These are phyloP conservation scores for Pissodes strobi DNA, from an alignment of 1,140 invertebrate species.

Conservation along the genomic window DNA sequence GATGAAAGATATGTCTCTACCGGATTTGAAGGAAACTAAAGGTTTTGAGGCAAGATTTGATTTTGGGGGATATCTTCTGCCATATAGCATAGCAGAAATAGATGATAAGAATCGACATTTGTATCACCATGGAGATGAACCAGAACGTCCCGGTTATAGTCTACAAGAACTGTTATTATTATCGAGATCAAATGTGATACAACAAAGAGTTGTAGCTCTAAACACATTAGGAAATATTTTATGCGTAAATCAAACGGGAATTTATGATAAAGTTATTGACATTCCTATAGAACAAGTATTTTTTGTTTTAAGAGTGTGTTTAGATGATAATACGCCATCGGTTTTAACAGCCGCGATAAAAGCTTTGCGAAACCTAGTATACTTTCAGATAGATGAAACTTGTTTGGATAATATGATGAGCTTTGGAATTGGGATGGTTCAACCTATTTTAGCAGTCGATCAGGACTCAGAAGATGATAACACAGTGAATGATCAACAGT, in stretches of 20 bases:
- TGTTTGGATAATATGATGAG: slow-evolving; percentile 71
- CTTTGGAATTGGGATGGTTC: slow-evolving; percentile 66
- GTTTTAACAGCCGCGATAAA: slow-evolving; percentile 73
- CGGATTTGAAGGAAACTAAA: slow-evolving; percentile 57
- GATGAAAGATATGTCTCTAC: slow-evolving; percentile 72
- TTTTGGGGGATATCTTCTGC: slow-evolving; percentile 70
- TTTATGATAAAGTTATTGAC: slow-evolving; percentile 70
- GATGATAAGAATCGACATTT: slow-evolving; percentile 67
- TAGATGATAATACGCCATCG: slow-evolving; percentile 80
- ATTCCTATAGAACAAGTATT: slow-evolving; percentile 72
- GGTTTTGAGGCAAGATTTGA: slow-evolving; percentile 74
- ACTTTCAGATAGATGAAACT: slow-evolving; percentile 77
- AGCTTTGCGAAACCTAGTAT: slow-evolving; percentile 73
- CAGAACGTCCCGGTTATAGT: slow-evolving; percentile 86
- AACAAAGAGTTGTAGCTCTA: slow-evolving; percentile 80
- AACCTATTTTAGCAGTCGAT: slow-evolving; percentile 65
- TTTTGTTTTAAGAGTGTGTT: slow-evolving; percentile 78
- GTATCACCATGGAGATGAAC: slow-evolving; percentile 91
- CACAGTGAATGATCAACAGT: slow-evolving; percentile 80
- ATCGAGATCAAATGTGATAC: slow-evolving; percentile 66
- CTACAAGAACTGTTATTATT: slow-evolving; percentile 84
- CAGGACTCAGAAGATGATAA: slow-evolving; percentile 66
- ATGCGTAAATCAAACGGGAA: slow-evolving; percentile 70
- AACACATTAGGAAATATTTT: slow-evolving; percentile 79
- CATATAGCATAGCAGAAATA: slow-evolving; percentile 66